phyloP scores from a whole-genome alignment of 2,888 invertebrate species.

The Patella ulyssiponensis region DNA sequence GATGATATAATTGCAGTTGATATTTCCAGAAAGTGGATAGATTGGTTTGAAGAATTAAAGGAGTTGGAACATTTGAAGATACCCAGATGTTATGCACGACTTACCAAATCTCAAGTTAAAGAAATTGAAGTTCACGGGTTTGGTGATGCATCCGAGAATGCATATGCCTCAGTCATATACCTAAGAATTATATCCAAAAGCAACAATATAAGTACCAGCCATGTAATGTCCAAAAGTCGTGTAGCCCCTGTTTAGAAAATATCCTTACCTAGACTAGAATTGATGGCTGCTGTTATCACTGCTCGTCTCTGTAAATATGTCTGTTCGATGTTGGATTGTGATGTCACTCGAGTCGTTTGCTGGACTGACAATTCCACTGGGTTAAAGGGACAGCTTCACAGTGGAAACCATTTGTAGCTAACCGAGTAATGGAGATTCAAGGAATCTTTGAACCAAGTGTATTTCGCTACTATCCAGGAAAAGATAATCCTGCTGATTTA shows the following conservation, averaged over 20 bases:
- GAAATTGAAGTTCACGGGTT: slow-evolving; percentile 6
- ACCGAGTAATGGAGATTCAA: too few relatives aligned
- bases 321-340: too few relatives aligned
- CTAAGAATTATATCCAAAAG: background rate
- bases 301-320: too few relatives aligned
- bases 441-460: too few relatives aligned
- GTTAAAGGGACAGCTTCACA: too few relatives aligned
- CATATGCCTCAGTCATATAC: background rate
- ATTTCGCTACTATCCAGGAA: too few relatives aligned
- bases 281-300: too few relatives aligned
- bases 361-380: too few relatives aligned
- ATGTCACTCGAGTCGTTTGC: too few relatives aligned
- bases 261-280: background rate
- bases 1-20: background rate
- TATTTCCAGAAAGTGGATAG: background rate
- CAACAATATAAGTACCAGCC: background rate
- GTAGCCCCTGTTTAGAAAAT: background rate
- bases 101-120: background rate
- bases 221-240: background rate
- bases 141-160: background rate
- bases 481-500: too few relatives aligned
- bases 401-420: too few relatives aligned
- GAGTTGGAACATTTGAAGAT: background rate
- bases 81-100: background rate
- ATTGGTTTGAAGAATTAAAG: slow-evolving; percentile 1